Base-by-base conservation (phyloP, 2,113 vertebrate genomes). In the Neodontobutis hainanensis region DNA sequence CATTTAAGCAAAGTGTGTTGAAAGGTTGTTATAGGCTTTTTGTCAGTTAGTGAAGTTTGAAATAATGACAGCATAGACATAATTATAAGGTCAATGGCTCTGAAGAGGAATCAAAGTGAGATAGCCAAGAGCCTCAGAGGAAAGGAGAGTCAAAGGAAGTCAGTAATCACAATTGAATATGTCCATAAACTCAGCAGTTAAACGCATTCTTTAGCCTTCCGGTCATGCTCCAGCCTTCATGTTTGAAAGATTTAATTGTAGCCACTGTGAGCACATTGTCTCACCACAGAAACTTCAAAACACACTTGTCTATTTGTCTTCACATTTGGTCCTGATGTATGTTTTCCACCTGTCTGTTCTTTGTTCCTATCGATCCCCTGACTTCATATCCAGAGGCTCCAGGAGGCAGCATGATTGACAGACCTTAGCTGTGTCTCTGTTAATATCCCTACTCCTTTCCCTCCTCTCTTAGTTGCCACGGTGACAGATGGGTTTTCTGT, bases 401-500 rank as follows among this genome's bases (percentile, higher is more conserved):
- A 32, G 69, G 71, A 85, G 69, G 73, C 14, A 1, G 15, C 0
- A 0, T 77, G 86, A 89, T 67, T 84, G 85, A 88, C 86, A 78
- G 65, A 60, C 60, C 72, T 58, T 63, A 49, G 45, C 66, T 75
- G 61, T 32, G 44, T 83, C 63, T 73, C 73, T 14, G 9, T 58
- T 71, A 76, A 75, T 83, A 63, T 71, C 49, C 65, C 53, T 70
- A 27, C 52, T 14, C 51, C 34, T 11, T 34, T 68, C 81, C 80
- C 77, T 78, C 59, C 66, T 52, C 67, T 46, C 67, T 60, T 56
- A 52, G 87, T 87, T 89, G 78, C 88, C 81, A 82, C 61, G 85
- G 87, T 87, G 89, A 90, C 83, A 75, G 82, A 89, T 85, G 84
- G 71, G 77, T 77, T 86, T 85, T 81, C 81, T 81, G 53, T 38